phyloP scores from a whole-genome alignment of 2,797 vertebrate genomes.

The Benthosema pterotum region DNA sequence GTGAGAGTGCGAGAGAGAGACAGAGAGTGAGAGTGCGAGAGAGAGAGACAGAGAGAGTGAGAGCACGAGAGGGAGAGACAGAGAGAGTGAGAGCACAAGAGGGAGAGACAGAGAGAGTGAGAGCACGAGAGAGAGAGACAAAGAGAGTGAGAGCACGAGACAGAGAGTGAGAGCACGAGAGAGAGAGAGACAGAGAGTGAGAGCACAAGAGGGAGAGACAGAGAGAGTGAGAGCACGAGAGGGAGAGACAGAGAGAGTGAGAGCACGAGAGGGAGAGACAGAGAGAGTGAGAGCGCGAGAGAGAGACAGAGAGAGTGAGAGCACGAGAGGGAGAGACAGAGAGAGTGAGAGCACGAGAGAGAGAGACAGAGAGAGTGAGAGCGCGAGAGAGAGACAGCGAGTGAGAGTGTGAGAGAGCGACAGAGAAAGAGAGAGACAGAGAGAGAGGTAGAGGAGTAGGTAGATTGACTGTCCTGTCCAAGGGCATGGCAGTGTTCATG shows the following conservation, averaged over 20 bases:
- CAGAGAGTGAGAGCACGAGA: neutral
- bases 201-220: too few species aligned
- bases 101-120: neutral
- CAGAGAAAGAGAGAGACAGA: conserved; percentile 16
- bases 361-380: neutral
- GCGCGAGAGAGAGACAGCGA: neutral
- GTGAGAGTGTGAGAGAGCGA: conserved; percentile 4
- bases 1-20: too few species aligned
- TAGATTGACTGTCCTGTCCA: conserved; percentile 47
- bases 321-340: neutral
- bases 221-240: neutral
- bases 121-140: neutral
- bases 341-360: neutral
- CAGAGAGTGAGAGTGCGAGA: neutral
- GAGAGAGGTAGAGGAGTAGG: conserved; percentile 41
- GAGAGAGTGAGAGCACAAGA: neutral
- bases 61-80: too few species aligned
- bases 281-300: neutral
- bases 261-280: too few species aligned
- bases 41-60: conserved; percentile 2
- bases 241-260: neutral
- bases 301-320: too few species aligned
- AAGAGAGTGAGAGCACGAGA: neutral
- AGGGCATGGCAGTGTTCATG: conserved; percentile 66
- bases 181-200: conserved; percentile 2